These are phyloP conservation scores for Synodontis membranacea DNA, from an alignment of 2,113 vertebrate genomes.

Conservation along the genomic window DNA sequence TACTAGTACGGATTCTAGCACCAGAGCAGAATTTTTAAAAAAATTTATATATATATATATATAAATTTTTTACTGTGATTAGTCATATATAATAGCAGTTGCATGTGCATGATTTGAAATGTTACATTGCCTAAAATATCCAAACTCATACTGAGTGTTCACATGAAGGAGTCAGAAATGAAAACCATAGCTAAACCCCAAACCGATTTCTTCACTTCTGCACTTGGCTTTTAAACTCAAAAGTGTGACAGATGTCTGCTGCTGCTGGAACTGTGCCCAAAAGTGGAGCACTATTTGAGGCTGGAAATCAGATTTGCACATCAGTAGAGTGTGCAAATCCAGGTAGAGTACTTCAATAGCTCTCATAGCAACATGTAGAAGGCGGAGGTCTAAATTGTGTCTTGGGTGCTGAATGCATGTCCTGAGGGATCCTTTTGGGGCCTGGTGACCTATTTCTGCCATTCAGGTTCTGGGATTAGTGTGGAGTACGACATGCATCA, in stretches of 20 bases:
- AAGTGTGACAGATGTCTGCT: slow-evolving; percentile 19
- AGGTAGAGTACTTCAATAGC: slow-evolving; percentile 2
- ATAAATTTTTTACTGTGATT: neutral
- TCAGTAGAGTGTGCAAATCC: neutral
- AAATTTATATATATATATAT: too few species aligned
- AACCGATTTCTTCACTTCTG: slow-evolving; percentile 14
- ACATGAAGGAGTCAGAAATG: slow-evolving; percentile 11
- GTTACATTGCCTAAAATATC: slow-evolving; percentile 3
- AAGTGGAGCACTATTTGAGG: neutral
- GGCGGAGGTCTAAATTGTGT: neutral
- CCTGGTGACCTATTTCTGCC: slow-evolving; percentile 51
- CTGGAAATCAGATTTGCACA: neutral
- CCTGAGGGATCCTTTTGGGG: slow-evolving; percentile 30
- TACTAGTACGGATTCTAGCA: neutral
- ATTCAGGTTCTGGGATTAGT: slow-evolving; percentile 8
- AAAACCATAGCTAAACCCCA: slow-evolving; percentile 19
- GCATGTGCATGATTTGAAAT: neutral
- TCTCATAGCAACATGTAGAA: neutral
- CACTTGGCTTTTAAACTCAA: neutral
- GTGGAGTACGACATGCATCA: slow-evolving; percentile 27
- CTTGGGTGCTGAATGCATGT: neutral
- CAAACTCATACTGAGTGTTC: neutral
- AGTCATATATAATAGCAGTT: neutral
- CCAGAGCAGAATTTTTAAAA: neutral
- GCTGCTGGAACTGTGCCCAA: slow-evolving; percentile 2